Evolutionary conservation across 2,113 vertebrate species (phyloP), one percentile per base, ranked within the genome.

Genomic region (Oreotrochilus melanogaster): DNA sequence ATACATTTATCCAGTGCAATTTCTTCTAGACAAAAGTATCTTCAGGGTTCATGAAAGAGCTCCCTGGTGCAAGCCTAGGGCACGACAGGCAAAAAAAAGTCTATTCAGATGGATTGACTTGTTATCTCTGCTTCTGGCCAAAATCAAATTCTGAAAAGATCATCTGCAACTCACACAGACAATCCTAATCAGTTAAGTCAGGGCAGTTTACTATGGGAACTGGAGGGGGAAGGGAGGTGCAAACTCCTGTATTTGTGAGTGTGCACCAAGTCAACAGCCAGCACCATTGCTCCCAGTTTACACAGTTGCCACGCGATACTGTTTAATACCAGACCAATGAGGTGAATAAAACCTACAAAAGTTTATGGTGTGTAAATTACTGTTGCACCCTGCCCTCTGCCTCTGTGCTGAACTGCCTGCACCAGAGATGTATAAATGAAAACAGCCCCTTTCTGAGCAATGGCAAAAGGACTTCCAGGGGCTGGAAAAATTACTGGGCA

Each of bases 281-380:
- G 81, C 60, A 80, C 89, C 27, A 8, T 5, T 56, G 51, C 86
- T 92, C 74, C 86, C 88, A 95, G 79, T 87, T 95, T 80, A 80
- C 90, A 75, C 82, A 22, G 35, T 92, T 48, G 18, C 92, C 64
- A 72, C 21, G 30, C 54, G 47, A 89, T 83, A 93, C 94, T 96
- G 96, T 95, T 97, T 94, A 96, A 92, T 93, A 94, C 92, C 93
- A 94, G 96, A 81, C 87, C 96, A 96, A 95, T 75, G 95, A 98
- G 97, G 97, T 97, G 97, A 97, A 94, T 93, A 96, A 97, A 97
- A 97, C 97, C 95, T 96, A 98, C 98, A 97, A 96, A 98, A 96
- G 93, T 97, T 98, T 97, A 98, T 66, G 93, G 97, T 45, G 96
- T 97, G 97, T 96, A 97, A 98, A 97, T 98, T 98, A 97, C 73